Evolutionary conservation across 1,140 invertebrate genomes (phyloP), one percentile per base, ranked within the genome.

Genomic region (Drosophila ambigua): DNA sequence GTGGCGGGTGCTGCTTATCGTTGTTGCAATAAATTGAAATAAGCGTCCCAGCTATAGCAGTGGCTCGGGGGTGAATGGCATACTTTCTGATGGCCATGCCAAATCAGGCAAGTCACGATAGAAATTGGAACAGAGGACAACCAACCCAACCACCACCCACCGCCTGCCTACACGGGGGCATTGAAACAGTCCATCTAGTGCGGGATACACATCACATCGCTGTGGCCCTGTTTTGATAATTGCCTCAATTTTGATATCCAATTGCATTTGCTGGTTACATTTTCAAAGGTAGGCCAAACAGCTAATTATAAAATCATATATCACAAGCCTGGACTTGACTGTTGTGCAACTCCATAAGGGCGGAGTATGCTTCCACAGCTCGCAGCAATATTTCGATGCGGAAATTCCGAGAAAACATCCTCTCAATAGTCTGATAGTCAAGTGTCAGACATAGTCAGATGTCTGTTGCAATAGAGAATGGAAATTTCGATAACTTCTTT

Each of bases 1-100:
- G n/a, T 26, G 28, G 6, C 7, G 50, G n/a, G 44, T 4, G 23
- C 20, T 44, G 55, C 67, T 81, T 87, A 81, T 78, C 78, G 74
- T 65, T 63, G 67, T 65, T 85, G 83, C 82, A 87, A 85, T 78
- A 85, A 87, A 85, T 85, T 79, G 82, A 85, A 81, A 87, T 82
- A 85, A 75, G 78, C 76, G 63, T 60, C 35, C 68, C 65, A 72
- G 48, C 65, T 59, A 59, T 39, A 15, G 24, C 48, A 62, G 28
- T 9, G 15, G 51, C 31, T 11, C 13, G 28, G 49, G 59, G 58
- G 58, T 73, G 69, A 73, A 73, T 73, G 71, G 69, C 71, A 63
- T 43, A 73, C 51, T 73, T 73, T 73, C 59, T 49, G 50, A 49
- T 50, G 51, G 41, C 57, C 66, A 65, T 64, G 44, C 51, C 64